Base-by-base conservation (phyloP, 2,888 invertebrate species). In the Cheiracanthium punctorium region DNA sequence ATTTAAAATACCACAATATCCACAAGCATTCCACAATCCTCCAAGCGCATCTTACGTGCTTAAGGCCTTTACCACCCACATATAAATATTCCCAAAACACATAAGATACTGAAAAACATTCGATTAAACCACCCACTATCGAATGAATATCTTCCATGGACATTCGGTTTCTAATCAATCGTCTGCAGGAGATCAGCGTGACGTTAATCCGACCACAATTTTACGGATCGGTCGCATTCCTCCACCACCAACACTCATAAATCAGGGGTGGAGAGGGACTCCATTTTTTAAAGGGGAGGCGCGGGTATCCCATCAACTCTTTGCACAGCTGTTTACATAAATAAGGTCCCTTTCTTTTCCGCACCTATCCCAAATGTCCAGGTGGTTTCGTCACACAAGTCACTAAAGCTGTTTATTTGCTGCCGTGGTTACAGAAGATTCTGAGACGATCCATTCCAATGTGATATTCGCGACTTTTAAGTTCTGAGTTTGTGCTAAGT, bases 271-370 rank as follows among this genome's bases (percentile, higher is more conserved):
- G 37, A n/a, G n/a, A n/a, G 37, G 37, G 10, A 37, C 37, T 37
- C 37, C 37, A 10, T 37, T 37, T 37, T 37, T 37, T 37, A 37
- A 10, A 37, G 5, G 43, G 17, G 43, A 48, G 43, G 43, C 2
- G 43, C 10, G 43, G 10, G 14, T 2, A 17, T 7, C 10, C 1
- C 10, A 7, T 10, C 43, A 48, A 29, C 43, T 80, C 80, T 82
- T 82, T 82, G 75, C 82, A 64, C 82, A 82, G 82, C 82, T 82
- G 82, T 71, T 70, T 75, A 64, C 37, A 75, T 69, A 81, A 81
- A 71, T 48, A 17, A 17, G 14, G 7, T 48, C 17, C 10, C 43
- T 14, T 48, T 48, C 17, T 17, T 48, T 48, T 10, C 10, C 10
- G 5, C 37, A 10, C 37, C 37, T n/a, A n/a, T n/a, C n/a, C n/a